Conservation (phyloP, 2,888 invertebrate genomes). For the Biston betularia region DNA sequence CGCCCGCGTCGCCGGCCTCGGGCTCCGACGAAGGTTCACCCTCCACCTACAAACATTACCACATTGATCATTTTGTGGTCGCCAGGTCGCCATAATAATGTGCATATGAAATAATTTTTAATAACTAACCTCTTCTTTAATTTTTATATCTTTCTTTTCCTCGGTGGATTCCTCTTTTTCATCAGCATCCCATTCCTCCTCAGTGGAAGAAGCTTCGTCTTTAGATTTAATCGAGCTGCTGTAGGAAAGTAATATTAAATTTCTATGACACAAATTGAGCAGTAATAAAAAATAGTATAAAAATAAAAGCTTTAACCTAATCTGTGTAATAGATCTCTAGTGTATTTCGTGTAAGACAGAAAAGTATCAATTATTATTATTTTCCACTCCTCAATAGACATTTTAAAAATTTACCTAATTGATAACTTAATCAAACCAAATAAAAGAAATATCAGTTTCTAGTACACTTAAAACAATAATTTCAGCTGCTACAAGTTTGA, state of each 20-base stretch:
- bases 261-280: not conserved
- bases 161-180: conserved; percentile 77
- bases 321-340: no score
- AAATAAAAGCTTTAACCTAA: not conserved
- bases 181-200: conserved; percentile 82
- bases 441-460: no score
- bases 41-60: conserved; percentile 54
- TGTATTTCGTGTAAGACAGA: no score
- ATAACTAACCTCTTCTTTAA: conserved; percentile 57
- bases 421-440: no score
- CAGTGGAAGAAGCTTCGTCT: conserved; percentile 80
- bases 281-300: not conserved
- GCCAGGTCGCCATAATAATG: no score
- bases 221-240: conserved; percentile 78
- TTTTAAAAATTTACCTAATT: no score
- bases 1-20: conserved; percentile 79
- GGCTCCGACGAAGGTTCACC: conserved; percentile 75
- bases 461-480: no score
- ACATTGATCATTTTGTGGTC: not conserved
- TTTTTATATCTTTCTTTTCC: conserved; percentile 74
- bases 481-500: no score
- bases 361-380: no score
- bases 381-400: no score
- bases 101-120: no score
- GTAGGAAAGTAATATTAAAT: conserved; percentile 2